These are phyloP conservation scores for Saguinus midas DNA, from an alignment of 2,113 vertebrate genomes.

Conservation along the genomic window DNA sequence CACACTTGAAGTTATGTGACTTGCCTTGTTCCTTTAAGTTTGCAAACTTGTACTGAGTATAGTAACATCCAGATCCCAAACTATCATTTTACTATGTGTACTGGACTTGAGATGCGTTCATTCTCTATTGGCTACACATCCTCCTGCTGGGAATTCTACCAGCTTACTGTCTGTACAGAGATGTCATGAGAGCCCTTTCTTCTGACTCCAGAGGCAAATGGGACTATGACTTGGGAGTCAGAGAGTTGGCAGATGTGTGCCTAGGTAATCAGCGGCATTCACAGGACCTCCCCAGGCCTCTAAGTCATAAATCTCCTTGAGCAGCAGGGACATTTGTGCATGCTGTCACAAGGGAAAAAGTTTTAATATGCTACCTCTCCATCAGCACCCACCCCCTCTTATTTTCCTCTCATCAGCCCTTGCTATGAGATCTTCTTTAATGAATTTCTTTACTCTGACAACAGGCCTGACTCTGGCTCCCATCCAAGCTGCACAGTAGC, in stretches of 20 bases:
- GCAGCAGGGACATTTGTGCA: background rate
- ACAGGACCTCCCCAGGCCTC: background rate
- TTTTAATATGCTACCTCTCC: constrained; percentile 57
- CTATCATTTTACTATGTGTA: background rate
- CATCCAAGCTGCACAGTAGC: background rate
- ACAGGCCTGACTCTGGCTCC: constrained; percentile 59
- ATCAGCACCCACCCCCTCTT: constrained; percentile 19
- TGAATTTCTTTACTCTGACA: constrained; percentile 63
- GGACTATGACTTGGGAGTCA: background rate
- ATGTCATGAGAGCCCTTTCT: background rate
- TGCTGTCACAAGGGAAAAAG: background rate
- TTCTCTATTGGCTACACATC: background rate
- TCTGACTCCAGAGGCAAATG: background rate
- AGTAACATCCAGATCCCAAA: background rate
- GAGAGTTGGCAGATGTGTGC: background rate
- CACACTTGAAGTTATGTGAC: background rate
- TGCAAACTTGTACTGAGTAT: background rate
- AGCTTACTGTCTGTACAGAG: background rate
- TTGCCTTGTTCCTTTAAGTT: background rate
- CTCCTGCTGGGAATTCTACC: background rate
- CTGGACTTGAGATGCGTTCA: background rate
- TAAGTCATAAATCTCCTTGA: background rate
- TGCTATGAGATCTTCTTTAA: constrained; percentile 55
- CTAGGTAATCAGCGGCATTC: too few species aligned
- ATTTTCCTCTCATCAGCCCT: constrained; percentile 6